phyloP scores from a whole-genome alignment of 1,140 invertebrate genomes.

The Eueides isabella region DNA sequence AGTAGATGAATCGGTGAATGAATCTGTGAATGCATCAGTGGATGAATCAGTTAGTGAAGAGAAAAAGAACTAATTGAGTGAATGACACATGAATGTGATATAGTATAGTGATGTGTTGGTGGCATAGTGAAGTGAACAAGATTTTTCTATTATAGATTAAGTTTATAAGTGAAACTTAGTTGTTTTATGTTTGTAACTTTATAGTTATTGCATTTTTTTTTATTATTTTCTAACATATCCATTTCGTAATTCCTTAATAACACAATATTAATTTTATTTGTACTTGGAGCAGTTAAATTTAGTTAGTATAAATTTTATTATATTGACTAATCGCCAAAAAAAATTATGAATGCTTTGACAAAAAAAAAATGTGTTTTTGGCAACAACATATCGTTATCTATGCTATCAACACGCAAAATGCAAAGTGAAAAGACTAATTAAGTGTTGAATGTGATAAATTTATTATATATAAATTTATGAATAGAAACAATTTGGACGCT shows the following conservation, averaged over 20 bases:
- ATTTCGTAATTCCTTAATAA: background rate
- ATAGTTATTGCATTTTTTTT: background rate
- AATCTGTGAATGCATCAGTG: background rate
- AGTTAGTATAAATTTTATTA: slow-evolving; percentile 11
- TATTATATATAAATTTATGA: slow-evolving; percentile 7
- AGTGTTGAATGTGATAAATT: slow-evolving; percentile 29
- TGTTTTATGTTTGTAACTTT: slow-evolving; percentile 3
- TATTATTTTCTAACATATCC: background rate
- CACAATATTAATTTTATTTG: background rate
- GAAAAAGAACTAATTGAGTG: slow-evolving; percentile 20
- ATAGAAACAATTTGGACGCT: background rate
- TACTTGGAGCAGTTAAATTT: background rate
- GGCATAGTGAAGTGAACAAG: slow-evolving; percentile 38
- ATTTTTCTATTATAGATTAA: background rate
- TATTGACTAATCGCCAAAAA: slow-evolving; percentile 22
- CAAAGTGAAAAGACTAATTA: slow-evolving; percentile 59
- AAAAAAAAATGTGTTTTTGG: slow-evolving; percentile 16
- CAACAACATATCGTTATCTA: slow-evolving; percentile 57
- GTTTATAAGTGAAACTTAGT: background rate
- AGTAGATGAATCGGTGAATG: slow-evolving; percentile 12
- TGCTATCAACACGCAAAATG: slow-evolving; percentile 52
- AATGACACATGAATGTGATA: slow-evolving; percentile 32
- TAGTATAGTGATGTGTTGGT: slow-evolving; percentile 53
- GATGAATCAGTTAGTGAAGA: slow-evolving; percentile 5
- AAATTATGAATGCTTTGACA: slow-evolving; percentile 19